These are phyloP conservation scores for Willisornis vidua DNA, from an alignment of 2,113 vertebrate species.

Conservation along the genomic window DNA sequence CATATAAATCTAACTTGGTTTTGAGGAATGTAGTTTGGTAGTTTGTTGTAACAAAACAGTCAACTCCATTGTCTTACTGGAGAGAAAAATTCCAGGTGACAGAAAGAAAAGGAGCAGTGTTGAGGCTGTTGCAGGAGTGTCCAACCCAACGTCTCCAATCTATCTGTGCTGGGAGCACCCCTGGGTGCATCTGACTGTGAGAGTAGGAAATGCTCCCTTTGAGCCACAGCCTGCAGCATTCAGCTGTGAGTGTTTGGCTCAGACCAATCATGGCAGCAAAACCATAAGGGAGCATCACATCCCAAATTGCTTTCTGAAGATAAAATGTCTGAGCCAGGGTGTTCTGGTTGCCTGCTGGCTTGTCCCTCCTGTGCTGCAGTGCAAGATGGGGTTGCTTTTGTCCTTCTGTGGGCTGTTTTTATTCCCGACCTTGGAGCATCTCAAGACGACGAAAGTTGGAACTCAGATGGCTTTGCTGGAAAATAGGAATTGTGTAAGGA, in stretches of 20 bases:
- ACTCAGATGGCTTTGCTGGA: background rate
- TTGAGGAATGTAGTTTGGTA: background rate
- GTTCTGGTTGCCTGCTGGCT: background rate
- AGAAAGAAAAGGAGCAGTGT: background rate
- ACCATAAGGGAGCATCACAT: background rate
- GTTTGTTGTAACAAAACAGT: background rate
- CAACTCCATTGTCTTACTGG: background rate
- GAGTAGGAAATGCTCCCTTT: background rate
- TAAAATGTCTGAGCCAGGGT: background rate
- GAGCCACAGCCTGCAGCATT: background rate
- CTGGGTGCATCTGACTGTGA: background rate
- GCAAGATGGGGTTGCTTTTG: background rate
- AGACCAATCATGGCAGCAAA: background rate
- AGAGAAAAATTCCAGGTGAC: background rate
- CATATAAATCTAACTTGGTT: background rate
- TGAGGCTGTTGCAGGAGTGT: background rate
- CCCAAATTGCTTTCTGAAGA: background rate
- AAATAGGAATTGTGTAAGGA: background rate
- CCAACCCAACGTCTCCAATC: background rate
- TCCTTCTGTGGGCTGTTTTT: background rate
- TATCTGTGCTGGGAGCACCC: background rate
- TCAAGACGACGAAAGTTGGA: background rate
- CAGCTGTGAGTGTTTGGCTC: constrained; percentile 19
- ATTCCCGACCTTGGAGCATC: background rate
- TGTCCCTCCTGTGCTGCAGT: background rate